A percentile compares a stretch with the other conserved stretches of the same genome.
These are phyloP conservation scores for Lytechinus variegatus DNA, from an alignment of 35 echinoderm and acorn worm genomes.

Conservation along the genomic window DNA sequence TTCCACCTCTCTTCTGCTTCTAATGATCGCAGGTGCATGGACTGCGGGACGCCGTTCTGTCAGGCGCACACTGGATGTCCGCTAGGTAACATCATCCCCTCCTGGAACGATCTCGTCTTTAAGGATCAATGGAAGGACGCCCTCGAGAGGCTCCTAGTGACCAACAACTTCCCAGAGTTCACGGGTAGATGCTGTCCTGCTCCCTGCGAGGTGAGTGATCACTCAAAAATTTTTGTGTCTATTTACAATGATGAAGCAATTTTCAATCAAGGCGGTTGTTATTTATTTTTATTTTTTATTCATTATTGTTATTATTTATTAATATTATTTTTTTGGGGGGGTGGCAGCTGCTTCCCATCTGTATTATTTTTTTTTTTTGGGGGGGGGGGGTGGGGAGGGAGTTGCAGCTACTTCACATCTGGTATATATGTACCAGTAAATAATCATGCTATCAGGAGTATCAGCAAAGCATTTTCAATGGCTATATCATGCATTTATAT, in stretches of 20 bases:
- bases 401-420: too few relatives aligned
- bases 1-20: neutral
- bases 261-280: too few relatives aligned
- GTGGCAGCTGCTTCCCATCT: too few relatives aligned
- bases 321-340: too few relatives aligned
- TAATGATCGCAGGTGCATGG: constrained; percentile 82
- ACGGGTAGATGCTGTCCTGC: constrained; percentile 96
- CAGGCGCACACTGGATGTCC: constrained; percentile 94
- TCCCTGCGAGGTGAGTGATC: constrained; percentile 87
- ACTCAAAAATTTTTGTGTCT: neutral
- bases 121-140: constrained; percentile 95
- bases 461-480: too few relatives aligned
- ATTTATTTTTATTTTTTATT: too few relatives aligned
- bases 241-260: neutral
- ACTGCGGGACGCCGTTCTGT: constrained; percentile 98
- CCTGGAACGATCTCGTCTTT: constrained; percentile 99
- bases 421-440: too few relatives aligned
- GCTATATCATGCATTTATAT: too few relatives aligned
- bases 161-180: constrained; percentile 99
- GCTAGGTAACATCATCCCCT: constrained; percentile 98
- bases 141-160: constrained; percentile 84
- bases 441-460: too few relatives aligned
- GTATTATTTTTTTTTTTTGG: too few relatives aligned
- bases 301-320: too few relatives aligned
- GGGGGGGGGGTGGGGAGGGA: too few relatives aligned